Percentiles rank a stretch among this genome's conserved stretches.
phyloP scores from a whole-genome alignment of 2,888 invertebrate genomes.

The Baronia brevicornis region DNA sequence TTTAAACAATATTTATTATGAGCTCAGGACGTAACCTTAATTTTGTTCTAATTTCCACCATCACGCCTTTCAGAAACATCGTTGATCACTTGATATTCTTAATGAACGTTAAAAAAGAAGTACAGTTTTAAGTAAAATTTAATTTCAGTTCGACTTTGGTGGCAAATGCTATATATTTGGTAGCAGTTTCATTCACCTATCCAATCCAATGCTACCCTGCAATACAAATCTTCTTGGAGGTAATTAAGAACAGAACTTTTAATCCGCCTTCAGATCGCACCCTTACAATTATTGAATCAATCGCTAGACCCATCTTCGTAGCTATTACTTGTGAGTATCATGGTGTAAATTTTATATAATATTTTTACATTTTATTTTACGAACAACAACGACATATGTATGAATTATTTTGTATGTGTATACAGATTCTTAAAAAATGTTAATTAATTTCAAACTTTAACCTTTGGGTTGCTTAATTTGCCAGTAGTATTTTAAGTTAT shows the following conservation, averaged over 20 bases:
- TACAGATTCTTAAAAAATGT: no score
- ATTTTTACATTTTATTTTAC: neutral
- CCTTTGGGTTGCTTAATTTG: no score
- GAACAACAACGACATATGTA: no score
- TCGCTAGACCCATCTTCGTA: constrained; percentile 37
- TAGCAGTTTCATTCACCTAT: constrained; percentile 35
- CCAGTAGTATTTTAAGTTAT: no score
- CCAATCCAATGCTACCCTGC: constrained; percentile 49
- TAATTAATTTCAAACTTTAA: no score
- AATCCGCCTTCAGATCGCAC: constrained; percentile 20
- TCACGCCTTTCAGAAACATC: no score
- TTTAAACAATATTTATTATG: no score
- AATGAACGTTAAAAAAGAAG: no score
- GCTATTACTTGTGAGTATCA: constrained; percentile 39
- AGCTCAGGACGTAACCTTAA: no score
- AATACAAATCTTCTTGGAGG: constrained; percentile 35
- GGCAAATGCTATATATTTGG: constrained; percentile 33
- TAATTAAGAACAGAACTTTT: constrained; percentile 30
- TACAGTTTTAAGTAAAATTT: constrained; percentile 7
- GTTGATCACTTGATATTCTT: no score
- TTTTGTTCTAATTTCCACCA: no score
- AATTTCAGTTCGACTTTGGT: constrained; percentile 31
- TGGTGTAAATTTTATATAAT: neutral
- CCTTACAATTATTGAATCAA: constrained; percentile 24
- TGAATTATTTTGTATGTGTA: no score